Percentiles rank a stretch among this genome's conserved stretches.
Evolutionary conservation across 2,797 vertebrate genomes (phyloP).

Genomic region (Gallinago stenura): DNA sequence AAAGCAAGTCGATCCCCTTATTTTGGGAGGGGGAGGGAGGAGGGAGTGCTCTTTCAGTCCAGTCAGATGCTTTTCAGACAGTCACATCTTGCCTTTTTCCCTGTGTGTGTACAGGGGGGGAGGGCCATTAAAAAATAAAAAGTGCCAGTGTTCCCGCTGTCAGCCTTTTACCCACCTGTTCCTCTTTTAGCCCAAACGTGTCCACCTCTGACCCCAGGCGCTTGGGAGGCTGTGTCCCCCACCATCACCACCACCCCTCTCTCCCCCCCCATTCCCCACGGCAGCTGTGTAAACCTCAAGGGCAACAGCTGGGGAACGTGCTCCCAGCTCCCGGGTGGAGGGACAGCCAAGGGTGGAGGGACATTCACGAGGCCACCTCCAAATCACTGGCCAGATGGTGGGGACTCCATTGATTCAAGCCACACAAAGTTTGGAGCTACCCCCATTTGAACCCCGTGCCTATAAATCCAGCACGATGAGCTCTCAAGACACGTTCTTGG

Average conservation of each 20-base stretch:
- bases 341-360: neutral
- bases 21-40: neutral
- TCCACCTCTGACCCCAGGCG: slow-evolving; percentile 70
- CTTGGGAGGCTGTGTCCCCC: slow-evolving; percentile 11
- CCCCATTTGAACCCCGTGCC: neutral
- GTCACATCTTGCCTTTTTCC: neutral
- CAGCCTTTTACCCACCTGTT: slow-evolving; percentile 72
- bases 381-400: neutral
- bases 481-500: fast-evolving
- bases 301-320: slow-evolving; percentile 83
- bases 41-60: neutral
- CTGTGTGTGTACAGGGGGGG: neutral
- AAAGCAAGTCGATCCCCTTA: neutral
- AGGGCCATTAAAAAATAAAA: slow-evolving; percentile 34
- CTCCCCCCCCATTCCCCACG: neutral
- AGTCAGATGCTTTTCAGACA: neutral
- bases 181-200: slow-evolving; percentile 45
- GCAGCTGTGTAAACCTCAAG: slow-evolving; percentile 92
- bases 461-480: neutral
- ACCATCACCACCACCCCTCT: neutral
- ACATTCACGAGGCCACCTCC: neutral
- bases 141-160: slow-evolving; percentile 54
- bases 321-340: neutral
- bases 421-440: neutral
- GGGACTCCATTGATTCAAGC: neutral